Evolutionary conservation across 2,113 vertebrate species (phyloP).

Genomic region (Eptatretus burgeri): DNA sequence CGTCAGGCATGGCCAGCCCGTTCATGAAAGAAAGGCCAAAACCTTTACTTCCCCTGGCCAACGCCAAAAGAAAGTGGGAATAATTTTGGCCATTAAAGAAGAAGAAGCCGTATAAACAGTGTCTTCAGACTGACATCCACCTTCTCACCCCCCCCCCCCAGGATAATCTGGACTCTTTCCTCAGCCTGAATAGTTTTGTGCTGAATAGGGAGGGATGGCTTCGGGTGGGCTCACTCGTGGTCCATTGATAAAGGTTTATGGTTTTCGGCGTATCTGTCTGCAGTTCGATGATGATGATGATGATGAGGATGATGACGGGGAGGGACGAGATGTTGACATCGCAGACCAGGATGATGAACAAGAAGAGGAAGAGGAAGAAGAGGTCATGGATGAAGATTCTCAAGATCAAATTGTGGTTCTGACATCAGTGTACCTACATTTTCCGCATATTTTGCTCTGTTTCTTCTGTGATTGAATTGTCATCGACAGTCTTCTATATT

Average conservation of each 20-base stretch:
- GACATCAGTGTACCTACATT: too few species aligned
- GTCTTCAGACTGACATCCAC: too few species aligned
- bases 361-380: constrained; percentile 52
- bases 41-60: too few species aligned
- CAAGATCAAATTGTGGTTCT: constrained; percentile 29
- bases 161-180: too few species aligned
- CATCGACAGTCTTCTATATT: too few species aligned
- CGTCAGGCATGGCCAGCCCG: too few species aligned
- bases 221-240: constrained; percentile 6
- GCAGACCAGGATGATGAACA: constrained; percentile 56
- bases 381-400: constrained; percentile 48
- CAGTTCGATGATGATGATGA: constrained; percentile 44
- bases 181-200: not conserved
- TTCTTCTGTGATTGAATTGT: too few species aligned
- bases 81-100: too few species aligned
- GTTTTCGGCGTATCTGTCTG: not conserved
- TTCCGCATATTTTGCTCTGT: too few species aligned
- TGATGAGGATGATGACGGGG: constrained; percentile 55
- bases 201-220: constrained; percentile 12
- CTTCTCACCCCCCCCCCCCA: not conserved
- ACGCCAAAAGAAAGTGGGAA: too few species aligned
- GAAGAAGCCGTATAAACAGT: too few species aligned
- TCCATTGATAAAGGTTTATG: not conserved
- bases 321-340: constrained; percentile 61
- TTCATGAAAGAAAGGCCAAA: too few species aligned